Evolutionary conservation across 1,140 invertebrate species (phyloP).

Genomic region (Trachymyrmex cornetzi): DNA sequence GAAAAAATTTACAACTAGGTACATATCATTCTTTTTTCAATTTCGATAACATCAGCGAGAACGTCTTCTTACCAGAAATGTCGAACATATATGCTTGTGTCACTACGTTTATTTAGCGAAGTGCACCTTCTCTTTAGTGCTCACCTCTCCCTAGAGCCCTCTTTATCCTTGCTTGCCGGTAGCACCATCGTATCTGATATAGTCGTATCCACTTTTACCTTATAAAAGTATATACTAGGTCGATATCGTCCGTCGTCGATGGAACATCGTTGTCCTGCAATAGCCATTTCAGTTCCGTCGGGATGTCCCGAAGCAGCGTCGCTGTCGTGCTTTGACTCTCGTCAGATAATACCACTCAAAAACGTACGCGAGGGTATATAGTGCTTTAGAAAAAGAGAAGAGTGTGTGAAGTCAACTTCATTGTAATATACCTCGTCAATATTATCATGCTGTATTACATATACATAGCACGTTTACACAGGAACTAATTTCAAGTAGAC

Average conservation of each 20-base stretch:
- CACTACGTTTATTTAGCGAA: conserved; percentile 71
- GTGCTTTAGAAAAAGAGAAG: neutral
- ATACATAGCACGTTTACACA: conserved; percentile 21
- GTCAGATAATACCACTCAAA: conserved; percentile 48
- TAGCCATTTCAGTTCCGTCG: conserved; percentile 50
- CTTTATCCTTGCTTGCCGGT: conserved; percentile 55
- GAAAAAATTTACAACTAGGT: neutral
- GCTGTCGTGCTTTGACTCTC: conserved; percentile 15
- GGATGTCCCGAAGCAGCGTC: conserved; percentile 24
- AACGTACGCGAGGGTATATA: neutral
- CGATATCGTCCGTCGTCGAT: conserved; percentile 52
- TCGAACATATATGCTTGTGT: conserved; percentile 55
- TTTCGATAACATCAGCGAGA: conserved; percentile 16
- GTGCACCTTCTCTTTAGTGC: conserved; percentile 65
- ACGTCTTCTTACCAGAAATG: conserved; percentile 16
- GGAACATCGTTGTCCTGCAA: conserved; percentile 59
- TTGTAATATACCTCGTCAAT: conserved; percentile 3
- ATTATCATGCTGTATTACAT: neutral
- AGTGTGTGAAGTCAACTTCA: conserved; percentile 13
- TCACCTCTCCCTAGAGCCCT: conserved; percentile 52
- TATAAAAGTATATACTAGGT: conserved; percentile 64
- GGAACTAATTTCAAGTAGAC: conserved; percentile 12
- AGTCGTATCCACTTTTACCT: conserved; percentile 54
- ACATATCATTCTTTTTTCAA: conserved; percentile 25
- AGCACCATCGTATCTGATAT: conserved; percentile 58